A percentile compares a stretch with the other conserved stretches of the same genome.
These are phyloP conservation scores for Colaptes auratus DNA, from an alignment of 2,113 vertebrate genomes.

Conservation along the genomic window DNA sequence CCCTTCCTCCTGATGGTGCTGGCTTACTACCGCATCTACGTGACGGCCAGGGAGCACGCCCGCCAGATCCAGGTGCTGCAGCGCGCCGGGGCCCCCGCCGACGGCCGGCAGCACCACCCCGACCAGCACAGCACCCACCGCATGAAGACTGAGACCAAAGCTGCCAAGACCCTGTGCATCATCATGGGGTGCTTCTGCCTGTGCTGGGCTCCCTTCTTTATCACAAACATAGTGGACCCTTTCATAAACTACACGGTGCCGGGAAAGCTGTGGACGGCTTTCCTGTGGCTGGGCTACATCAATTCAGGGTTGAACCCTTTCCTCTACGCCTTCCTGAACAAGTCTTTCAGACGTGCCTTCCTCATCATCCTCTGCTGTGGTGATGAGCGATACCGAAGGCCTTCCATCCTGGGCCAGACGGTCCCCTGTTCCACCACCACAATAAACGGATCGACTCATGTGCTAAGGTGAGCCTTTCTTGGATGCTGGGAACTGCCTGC, in stretches of 20 bases:
- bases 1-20: conserved; percentile 95
- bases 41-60: conserved; percentile 92
- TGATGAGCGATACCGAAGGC: conserved; percentile 88
- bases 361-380: conserved; percentile 98
- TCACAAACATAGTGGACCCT: conserved; percentile 97
- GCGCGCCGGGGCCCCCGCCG: conserved; percentile 82
- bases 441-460: conserved; percentile 94
- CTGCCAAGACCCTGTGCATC: conserved; percentile 96
- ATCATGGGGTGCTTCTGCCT: conserved; percentile 99
- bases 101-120: conserved; percentile 75
- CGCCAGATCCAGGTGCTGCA: conserved; percentile 92
- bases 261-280: conserved; percentile 91
- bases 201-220: conserved; percentile 97
- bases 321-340: conserved; percentile 99
- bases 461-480: conserved; percentile 89
- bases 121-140: conserved; percentile 92
- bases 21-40: conserved; percentile 97
- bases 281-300: conserved; percentile 98
- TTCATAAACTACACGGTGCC: conserved; percentile 95
- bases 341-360: conserved; percentile 99
- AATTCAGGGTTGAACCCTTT: conserved; percentile 99
- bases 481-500: neutral
- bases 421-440: conserved; percentile 89
- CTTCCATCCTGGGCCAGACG: conserved; percentile 86
- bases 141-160: conserved; percentile 97